Evolutionary conservation across 2,113 vertebrate genomes (phyloP), one percentile per base, ranked within the genome.

Genomic region (Perognathus longimembris): DNA sequence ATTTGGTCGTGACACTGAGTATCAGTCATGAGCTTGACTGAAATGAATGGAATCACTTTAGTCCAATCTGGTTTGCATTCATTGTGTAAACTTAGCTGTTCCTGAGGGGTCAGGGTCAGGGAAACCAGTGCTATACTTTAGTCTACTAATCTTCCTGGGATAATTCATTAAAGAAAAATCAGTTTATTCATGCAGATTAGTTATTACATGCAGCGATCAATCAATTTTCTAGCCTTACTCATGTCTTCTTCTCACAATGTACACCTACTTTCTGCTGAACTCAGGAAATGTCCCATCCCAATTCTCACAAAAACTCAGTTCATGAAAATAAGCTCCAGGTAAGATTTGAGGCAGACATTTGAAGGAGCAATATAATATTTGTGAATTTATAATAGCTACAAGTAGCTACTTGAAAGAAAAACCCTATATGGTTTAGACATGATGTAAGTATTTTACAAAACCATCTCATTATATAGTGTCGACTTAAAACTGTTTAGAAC

Each of bases 1-100:
- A 96, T 97, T 96, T 96, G 94, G 94, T 95, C 91, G 92, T 90
- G 94, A 95, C 96, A 96, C 80, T 86, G 81, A 64, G 38, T 95
- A 97, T 97, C 96, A 91, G 94, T 97, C 97, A 97, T 89, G 86
- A 93, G 61, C 73, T 84, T 89, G 97, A 95, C 96, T 96, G 81
- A 96, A 96, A 97, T 96, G 96, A 96, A 96, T 95, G 94, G 86
- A 92, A 94, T 94, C 94, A 91, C 92, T 97, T 96, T 95, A 87
- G 54, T 94, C 71, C 90, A 95, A 90, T 94, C 89, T 96, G 89
- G 81, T 97, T 95, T 94, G 86, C 88, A 95, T 91, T 94, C 77
- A 79, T 38, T 94, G 86, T 94, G 66, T 92, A 96, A 97, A 96
- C 77, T 71, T 89, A 86, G 74, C 92, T 88, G 84, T 71, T 95